Evolutionary conservation across 2,797 vertebrate genomes (phyloP).

Genomic region (Esox lucius): DNA sequence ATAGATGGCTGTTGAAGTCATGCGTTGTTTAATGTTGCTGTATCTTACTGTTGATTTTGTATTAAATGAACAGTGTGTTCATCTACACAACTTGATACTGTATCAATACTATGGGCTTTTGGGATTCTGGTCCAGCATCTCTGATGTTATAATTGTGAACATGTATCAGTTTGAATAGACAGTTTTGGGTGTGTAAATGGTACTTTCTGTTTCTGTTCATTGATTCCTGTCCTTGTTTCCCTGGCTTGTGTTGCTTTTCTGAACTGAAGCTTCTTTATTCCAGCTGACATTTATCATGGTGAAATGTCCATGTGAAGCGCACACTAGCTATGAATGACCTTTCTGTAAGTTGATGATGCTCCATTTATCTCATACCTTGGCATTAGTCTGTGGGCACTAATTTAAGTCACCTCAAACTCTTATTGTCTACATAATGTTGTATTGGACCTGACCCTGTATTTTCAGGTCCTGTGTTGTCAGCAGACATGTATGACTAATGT

Average conservation of each 20-base stretch:
- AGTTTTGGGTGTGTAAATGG: background rate
- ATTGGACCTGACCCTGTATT: background rate
- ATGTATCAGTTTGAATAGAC: too few relatives aligned
- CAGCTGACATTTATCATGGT: background rate
- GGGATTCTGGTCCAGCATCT: background rate
- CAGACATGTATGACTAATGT: background rate
- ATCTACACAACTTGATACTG: too few relatives aligned
- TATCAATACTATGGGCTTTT: background rate
- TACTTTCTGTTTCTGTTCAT: background rate
- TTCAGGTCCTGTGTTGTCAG: background rate
- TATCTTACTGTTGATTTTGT: too few relatives aligned
- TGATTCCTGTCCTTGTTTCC: background rate
- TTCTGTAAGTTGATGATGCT: conserved; percentile 3
- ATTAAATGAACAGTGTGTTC: too few relatives aligned
- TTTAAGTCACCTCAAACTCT: background rate
- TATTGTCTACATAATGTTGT: background rate
- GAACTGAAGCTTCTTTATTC: background rate
- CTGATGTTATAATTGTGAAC: too few relatives aligned
- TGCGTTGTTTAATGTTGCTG: background rate
- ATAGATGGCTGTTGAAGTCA: conserved; percentile 5
- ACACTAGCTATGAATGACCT: background rate
- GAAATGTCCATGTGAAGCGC: background rate
- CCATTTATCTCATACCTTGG: background rate
- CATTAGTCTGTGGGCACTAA: background rate
- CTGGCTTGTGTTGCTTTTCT: background rate